Evolutionary conservation across 2,797 vertebrate genomes (phyloP), one percentile per base, ranked within the genome.

Genomic region (Schizothorax lantsangensis): DNA sequence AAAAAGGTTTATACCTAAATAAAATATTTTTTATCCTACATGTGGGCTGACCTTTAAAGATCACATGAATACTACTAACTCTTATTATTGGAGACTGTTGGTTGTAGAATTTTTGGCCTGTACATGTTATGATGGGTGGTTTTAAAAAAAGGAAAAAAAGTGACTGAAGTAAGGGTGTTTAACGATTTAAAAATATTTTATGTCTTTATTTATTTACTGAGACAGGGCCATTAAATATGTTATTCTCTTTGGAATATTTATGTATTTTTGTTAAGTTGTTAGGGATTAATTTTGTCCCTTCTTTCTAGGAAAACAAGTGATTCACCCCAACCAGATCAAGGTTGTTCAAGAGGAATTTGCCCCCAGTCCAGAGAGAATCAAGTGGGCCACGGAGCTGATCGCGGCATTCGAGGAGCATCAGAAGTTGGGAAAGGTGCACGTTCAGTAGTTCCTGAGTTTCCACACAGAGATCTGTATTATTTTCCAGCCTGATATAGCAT

Each of bases 271-370:
- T 17, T 10, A 30, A 68, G 2, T 57, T 36, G 49, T 64, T 62
- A 45, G 30, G 38, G 26, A 72, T 33, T 47, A 23, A 57, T 30
- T 66, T 88, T 93, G 92, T 89, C 12, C 26, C 38, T 26, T 88
- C 68, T 83, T 79, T 85, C 79, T 91, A 99, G 98, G 98, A 93
- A 99, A 99, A 94, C 97, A 99, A 95, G 97, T 99, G 92, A 99
- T 99, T 95, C 98, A 99, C 94, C 98, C 98, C 21, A 97, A 96
- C 92, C 98, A 99, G 95, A 95, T 99, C 89, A 93, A 96, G 78
- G 93, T 95, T 90, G 98, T 99, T 88, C 98, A 99, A 92, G 97
- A 98, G 88, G 97, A 98, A 95, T 99, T 99, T 92, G 97, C 97
- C 89, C 98, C 98, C 0, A 97, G 96, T 93, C 94, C 92, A 81